Evolutionary conservation across 2,888 invertebrate species (phyloP).

Genomic region (Troides oblongomaculatus): DNA sequence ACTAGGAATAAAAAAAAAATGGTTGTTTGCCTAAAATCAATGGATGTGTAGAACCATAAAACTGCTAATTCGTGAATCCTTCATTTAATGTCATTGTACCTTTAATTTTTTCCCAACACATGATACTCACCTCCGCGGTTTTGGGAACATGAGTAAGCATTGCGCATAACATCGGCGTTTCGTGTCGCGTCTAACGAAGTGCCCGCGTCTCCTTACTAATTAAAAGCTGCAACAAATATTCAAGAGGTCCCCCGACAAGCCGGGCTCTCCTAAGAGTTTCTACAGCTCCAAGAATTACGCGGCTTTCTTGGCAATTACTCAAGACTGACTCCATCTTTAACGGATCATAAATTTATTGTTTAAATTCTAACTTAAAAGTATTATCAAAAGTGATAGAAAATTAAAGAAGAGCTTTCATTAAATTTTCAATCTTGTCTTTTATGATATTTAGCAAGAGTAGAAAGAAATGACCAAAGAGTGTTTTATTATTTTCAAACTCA

Average conservation of each 20-base stretch:
- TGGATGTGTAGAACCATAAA: not conserved
- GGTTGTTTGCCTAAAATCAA: not conserved
- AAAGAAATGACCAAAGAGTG: no score
- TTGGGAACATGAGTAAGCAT: conserved; percentile 46
- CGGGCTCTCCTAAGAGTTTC: conserved; percentile 56
- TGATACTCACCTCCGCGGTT: conserved; percentile 64
- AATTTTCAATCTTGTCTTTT: conserved; percentile 2
- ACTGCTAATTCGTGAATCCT: conserved; percentile 1
- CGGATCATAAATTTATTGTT: not conserved
- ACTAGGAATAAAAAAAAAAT: no score
- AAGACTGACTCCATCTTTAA: conserved; percentile 39
- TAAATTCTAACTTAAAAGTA: not conserved
- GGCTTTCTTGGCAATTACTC: conserved; percentile 40
- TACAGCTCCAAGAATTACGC: conserved; percentile 49
- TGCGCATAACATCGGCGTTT: conserved; percentile 63
- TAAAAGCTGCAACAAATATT: conserved; percentile 79
- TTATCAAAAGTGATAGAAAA: not conserved
- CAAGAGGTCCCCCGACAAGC: conserved; percentile 73
- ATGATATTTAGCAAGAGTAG: no score
- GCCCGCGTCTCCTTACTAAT: conserved; percentile 66
- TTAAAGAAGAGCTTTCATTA: not conserved
- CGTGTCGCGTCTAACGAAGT: conserved; percentile 53
- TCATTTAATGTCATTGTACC: conserved; percentile 25
- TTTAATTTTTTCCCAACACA: conserved; percentile 32
- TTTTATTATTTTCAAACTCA: not conserved